A percentile compares a stretch with the other conserved stretches of the same genome.
Conservation (phyloP, 2,113 vertebrate species). For the Amblyornis subalaris region DNA sequence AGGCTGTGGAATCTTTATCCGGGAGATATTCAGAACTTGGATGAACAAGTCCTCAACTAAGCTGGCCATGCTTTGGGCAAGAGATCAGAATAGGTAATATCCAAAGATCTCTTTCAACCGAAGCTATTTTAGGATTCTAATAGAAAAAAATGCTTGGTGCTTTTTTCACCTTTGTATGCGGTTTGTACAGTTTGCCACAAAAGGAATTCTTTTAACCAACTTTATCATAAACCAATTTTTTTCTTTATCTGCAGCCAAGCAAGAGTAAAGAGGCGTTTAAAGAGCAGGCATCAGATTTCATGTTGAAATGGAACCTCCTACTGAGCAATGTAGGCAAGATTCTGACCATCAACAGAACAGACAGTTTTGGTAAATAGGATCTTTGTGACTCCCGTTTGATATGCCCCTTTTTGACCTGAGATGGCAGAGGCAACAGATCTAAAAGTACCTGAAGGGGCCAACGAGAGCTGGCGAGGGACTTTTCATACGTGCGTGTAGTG, state of each 20-base stretch:
- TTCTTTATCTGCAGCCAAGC: constrained; percentile 48
- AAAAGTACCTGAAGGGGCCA: not conserved
- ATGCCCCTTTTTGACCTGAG: rapidly evolving
- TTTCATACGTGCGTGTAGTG: not conserved
- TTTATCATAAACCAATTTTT: not conserved
- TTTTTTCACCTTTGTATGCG: not conserved
- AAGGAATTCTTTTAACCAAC: not conserved
- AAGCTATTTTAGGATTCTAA: not conserved
- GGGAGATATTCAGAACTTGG: not conserved
- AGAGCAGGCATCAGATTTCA: constrained; percentile 59
- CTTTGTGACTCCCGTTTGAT: not conserved
- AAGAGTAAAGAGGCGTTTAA: constrained; percentile 63
- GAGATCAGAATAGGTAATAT: not conserved
- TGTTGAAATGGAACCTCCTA: constrained; percentile 69
- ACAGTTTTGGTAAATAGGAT: constrained; percentile 66
- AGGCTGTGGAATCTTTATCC: not conserved
- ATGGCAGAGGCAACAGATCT: not conserved
- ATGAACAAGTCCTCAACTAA: not conserved
- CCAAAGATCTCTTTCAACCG: not conserved
- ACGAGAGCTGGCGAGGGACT: rapidly evolving
- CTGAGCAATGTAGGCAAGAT: constrained; percentile 64
- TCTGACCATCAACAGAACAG: constrained; percentile 54
- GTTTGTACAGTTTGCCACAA: not conserved
- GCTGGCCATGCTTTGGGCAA: not conserved
- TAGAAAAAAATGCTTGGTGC: not conserved